Base-by-base conservation (phyloP, 2,797 vertebrate species). In the Anomalospiza imberbis region DNA sequence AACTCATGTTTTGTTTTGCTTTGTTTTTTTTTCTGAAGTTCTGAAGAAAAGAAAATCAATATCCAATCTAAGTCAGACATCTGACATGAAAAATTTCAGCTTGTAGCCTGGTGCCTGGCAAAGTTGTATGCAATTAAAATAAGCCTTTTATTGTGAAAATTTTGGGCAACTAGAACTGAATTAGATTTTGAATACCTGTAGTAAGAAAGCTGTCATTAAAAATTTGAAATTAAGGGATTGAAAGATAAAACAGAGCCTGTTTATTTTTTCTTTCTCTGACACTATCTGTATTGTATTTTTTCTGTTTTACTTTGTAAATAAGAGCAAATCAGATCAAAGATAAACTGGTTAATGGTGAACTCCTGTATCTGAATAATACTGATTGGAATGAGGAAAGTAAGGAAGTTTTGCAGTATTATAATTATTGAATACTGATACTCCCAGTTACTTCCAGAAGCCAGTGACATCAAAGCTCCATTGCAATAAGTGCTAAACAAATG, bases 41-140 rank as follows among this genome's bases (percentile, higher is more conserved):
- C 40, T 57, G 76, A 86, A 91, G 72, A 78, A 77, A 85, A 71
- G 29, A 70, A 95, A 94, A 94, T 96, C 91, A 85, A 88, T 93
- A 92, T 91, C 86, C 73, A 89, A 84, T 93, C 70, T 73, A 75
- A 95, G 62, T 78, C 85, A 94, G 88, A 88, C 53, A 94, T 53
- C 36, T 53, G 60, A 19, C 5, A 6, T 91, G 82, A 95, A 96
- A 96, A 93, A 95, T 81, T 88, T 91, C 54, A 44, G 10, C 51
- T 68, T 58, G 32, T 73, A 91, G 17, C 34, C 42, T 67, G 51
- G 72, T 78, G 60, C 36, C 47, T 44, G 31, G 26, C 18, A 53
- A 94, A 73, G 51, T 55, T 76, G 14, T 24, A 47, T 28, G 28
- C 32, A 76, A 78, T 66, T 76, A 76, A 70, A 83, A 47, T 18